Evolutionary conservation across 2,888 invertebrate species (phyloP).

Genomic region (Tinea pellionella): DNA sequence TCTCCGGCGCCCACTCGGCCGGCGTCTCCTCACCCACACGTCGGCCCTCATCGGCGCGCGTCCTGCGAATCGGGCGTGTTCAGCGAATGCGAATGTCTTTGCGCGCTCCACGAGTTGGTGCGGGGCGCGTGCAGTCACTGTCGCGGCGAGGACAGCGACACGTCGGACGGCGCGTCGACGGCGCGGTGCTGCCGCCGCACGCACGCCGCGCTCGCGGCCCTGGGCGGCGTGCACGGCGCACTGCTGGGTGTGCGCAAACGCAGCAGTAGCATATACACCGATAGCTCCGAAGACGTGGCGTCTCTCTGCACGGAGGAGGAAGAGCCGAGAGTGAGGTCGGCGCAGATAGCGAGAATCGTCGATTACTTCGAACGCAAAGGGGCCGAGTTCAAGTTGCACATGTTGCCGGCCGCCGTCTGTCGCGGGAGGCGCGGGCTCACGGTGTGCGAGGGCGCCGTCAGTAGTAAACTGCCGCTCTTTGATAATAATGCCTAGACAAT

Average conservation of each 20-base stretch:
- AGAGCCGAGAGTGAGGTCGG: slow-evolving; percentile 48
- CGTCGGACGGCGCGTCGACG: slow-evolving; percentile 13
- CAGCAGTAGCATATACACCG: slow-evolving; percentile 86
- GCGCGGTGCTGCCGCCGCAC: slow-evolving; percentile 17
- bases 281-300: slow-evolving; percentile 87
- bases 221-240: slow-evolving; percentile 34
- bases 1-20: slow-evolving; percentile 22
- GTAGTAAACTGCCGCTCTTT: slow-evolving; percentile 86
- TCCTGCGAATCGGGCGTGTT: slow-evolving; percentile 93
- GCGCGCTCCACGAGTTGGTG: slow-evolving; percentile 26
- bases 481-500: slow-evolving; percentile 69
- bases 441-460: slow-evolving; percentile 88
- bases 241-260: slow-evolving; percentile 62
- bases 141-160: neutral
- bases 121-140: slow-evolving; percentile 15
- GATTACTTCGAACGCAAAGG: slow-evolving; percentile 89
- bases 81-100: slow-evolving; percentile 85
- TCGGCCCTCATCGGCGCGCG: slow-evolving; percentile 75
- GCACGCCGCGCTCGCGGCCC: slow-evolving; percentile 42
- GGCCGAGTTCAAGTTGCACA: slow-evolving; percentile 55
- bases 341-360: slow-evolving; percentile 85
- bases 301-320: slow-evolving; percentile 72
- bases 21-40: slow-evolving; percentile 43
- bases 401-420: slow-evolving; percentile 23
- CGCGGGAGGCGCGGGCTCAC: slow-evolving; percentile 62